Evolutionary conservation across 2,888 invertebrate genomes (phyloP).

Genomic region (Harpagoxenus sublaevis): DNA sequence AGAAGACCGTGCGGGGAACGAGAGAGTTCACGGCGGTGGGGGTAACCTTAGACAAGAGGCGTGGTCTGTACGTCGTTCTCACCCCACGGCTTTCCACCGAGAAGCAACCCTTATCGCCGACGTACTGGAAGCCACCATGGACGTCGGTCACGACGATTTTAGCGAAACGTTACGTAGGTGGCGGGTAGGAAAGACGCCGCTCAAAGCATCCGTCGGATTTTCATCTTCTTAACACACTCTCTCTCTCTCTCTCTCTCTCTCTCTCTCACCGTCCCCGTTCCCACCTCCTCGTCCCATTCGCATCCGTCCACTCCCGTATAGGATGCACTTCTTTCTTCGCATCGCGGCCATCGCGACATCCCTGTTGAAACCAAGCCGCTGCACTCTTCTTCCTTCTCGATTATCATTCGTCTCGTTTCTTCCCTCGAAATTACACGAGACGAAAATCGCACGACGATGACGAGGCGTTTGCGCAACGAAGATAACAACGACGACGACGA

Average conservation of each 20-base stretch:
- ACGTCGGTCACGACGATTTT: slow-evolving; percentile 73
- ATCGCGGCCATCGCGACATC: slow-evolving; percentile 19
- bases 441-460: slow-evolving; percentile 51
- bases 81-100: slow-evolving; percentile 76
- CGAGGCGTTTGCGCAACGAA: slow-evolving; percentile 29
- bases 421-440: slow-evolving; percentile 44
- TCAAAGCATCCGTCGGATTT: slow-evolving; percentile 68
- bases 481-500: slow-evolving; percentile 8
- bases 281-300: slow-evolving; percentile 28
- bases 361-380: slow-evolving; percentile 20
- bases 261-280: slow-evolving; percentile 42
- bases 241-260: not conserved
- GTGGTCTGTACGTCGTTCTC: slow-evolving; percentile 82
- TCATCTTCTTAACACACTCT: slow-evolving; percentile 51
- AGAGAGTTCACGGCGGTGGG: slow-evolving; percentile 73
- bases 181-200: slow-evolving; percentile 65
- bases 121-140: slow-evolving; percentile 69
- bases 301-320: slow-evolving; percentile 35
- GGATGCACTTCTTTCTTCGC: slow-evolving; percentile 45
- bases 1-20: slow-evolving; percentile 68
- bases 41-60: slow-evolving; percentile 86
- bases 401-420: slow-evolving; percentile 44
- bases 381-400: slow-evolving; percentile 23
- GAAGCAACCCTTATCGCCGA: slow-evolving; percentile 76
- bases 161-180: slow-evolving; percentile 67